Conservation (phyloP, 2,888 invertebrate genomes). For the Caenorhabditis becei region DNA sequence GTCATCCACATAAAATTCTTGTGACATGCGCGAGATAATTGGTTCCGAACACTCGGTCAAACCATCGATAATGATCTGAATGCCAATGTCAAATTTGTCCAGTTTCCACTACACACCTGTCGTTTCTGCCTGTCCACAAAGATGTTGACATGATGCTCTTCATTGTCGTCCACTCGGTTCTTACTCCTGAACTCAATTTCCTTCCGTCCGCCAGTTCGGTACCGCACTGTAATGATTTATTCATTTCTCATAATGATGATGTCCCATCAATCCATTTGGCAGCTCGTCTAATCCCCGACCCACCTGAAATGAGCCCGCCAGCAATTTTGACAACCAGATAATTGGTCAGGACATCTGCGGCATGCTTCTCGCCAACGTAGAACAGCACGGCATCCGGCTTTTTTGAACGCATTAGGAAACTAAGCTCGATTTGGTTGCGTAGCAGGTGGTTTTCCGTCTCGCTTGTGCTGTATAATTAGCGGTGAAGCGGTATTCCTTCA, state of each 20-base stretch:
- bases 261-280: neutral
- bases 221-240: constrained; percentile 54
- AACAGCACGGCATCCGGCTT: constrained; percentile 67
- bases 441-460: constrained; percentile 67
- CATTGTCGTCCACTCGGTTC: constrained; percentile 73
- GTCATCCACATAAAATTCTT: constrained; percentile 77
- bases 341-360: constrained; percentile 66
- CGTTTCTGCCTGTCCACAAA: constrained; percentile 58
- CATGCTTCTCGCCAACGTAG: constrained; percentile 74
- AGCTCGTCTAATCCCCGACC: constrained; percentile 12
- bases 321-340: constrained; percentile 66
- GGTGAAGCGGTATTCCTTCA: neutral
- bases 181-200: constrained; percentile 55
- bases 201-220: constrained; percentile 60
- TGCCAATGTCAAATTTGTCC: neutral
- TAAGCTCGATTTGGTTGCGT: constrained; percentile 71
- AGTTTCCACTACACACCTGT: constrained; percentile 43
- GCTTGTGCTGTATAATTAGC: constrained; percentile 52
- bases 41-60: constrained; percentile 64
- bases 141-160: constrained; percentile 70
- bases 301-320: constrained; percentile 68
- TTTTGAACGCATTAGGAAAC: constrained; percentile 72
- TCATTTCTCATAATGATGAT: constrained; percentile 16
- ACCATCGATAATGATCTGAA: constrained; percentile 71
- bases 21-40: constrained; percentile 72